These are phyloP conservation scores for Lepilemur ruficaudatus DNA, from an alignment of 2,797 vertebrate genomes.

Conservation along the genomic window DNA sequence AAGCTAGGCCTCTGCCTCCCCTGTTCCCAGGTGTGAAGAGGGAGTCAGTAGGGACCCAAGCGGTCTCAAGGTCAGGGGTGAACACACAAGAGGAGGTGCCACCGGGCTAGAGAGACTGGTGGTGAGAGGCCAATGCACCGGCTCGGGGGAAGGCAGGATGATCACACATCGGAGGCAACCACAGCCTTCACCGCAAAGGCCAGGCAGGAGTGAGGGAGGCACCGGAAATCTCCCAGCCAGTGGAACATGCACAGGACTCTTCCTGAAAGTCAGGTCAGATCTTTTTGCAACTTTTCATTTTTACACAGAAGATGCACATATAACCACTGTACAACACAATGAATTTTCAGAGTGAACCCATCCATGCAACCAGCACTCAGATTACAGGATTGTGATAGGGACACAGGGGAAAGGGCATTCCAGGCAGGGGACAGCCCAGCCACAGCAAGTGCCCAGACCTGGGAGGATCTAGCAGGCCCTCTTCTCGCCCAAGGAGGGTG, in stretches of 20 bases:
- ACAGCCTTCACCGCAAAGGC: accelerated
- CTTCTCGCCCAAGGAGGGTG: neutral
- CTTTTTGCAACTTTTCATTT: neutral
- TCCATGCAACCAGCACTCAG: neutral
- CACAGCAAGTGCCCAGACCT: neutral
- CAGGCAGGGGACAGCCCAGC: neutral
- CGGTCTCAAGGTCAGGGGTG: neutral
- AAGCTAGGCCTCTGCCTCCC: neutral
- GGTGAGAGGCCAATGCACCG: neutral
- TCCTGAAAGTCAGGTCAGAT: neutral
- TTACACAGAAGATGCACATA: neutral
- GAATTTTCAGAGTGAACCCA: neutral
- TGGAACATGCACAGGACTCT: accelerated
- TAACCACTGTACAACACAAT: too few species aligned
- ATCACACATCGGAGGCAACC: accelerated
- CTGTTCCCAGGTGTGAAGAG: neutral
- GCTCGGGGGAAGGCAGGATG: too few species aligned
- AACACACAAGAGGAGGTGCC: neutral
- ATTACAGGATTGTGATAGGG: neutral
- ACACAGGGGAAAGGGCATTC: neutral
- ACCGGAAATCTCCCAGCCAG: neutral
- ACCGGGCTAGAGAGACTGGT: neutral
- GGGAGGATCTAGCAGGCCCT: neutral
- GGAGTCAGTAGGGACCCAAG: neutral
- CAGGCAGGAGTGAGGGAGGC: neutral